These are phyloP conservation scores for Holothuria glaberrima DNA, from an alignment of 35 echinoderm and acorn worm genomes.

Conservation along the genomic window DNA sequence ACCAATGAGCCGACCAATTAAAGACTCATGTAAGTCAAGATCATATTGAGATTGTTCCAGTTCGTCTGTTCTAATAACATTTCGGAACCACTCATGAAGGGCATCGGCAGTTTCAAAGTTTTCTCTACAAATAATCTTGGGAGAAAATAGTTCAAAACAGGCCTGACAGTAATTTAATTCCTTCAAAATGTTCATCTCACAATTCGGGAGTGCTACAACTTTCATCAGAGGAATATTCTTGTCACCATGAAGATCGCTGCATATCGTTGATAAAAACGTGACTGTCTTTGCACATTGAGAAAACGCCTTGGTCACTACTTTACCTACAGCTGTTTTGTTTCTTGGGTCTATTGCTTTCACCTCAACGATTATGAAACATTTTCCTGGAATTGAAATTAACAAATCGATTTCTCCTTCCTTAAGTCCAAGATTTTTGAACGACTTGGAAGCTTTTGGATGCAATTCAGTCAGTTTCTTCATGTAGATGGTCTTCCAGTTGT, in stretches of 20 bases:
- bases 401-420: conserved; percentile 46
- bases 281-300: not conserved
- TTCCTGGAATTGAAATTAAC: conserved; percentile 23
- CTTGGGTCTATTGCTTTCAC: conserved; percentile 16
- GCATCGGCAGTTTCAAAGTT: not conserved
- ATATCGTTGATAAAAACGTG: conserved; percentile 9
- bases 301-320: conserved; percentile 13
- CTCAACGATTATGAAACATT: conserved; percentile 44
- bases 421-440: not conserved
- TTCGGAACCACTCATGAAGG: not conserved
- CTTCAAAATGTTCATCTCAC: not conserved
- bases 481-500: conserved; percentile 37
- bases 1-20: conserved; percentile 17
- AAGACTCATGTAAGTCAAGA: not conserved
- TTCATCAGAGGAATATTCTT: conserved; percentile 10
- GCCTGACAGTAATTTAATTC: not conserved
- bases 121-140: not conserved
- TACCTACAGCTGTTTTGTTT: not conserved
- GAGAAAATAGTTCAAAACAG: not conserved
- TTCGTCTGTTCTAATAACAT: not conserved
- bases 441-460: not conserved
- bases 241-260: not conserved
- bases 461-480: not conserved
- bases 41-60: not conserved
- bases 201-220: conserved; percentile 17